Evolutionary conservation across 2,888 invertebrate genomes (phyloP), one percentile per base, ranked within the genome.

Genomic region (Elysia crispata): DNA sequence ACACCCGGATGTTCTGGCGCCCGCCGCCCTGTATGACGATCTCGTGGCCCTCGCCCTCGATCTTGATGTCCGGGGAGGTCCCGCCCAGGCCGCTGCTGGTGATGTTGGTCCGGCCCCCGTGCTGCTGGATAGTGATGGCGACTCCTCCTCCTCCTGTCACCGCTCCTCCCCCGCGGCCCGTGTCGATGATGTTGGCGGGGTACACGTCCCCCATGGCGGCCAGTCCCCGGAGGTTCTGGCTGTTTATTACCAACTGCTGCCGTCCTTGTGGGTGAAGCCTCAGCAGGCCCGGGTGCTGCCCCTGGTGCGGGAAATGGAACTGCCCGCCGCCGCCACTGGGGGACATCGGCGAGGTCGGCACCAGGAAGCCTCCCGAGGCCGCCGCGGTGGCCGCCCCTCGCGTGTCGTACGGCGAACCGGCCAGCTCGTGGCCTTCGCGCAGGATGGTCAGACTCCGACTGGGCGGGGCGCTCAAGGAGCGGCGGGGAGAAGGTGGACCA

Each of bases 381-480:
- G 60, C 60, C 41, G 41, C 41, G n/a, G n/a, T n/a, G n/a, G n/a
- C n/a, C n/a, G n/a, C n/a, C n/a, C n/a, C 18, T 57, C 77, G 33
- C n/a, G 54, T 62, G n/a, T 78, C 78, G 60, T 60, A 20, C 18
- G 73, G 79, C 67, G 57, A 41, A 11, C 70, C 69, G 1, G 79
- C 79, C 50, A 79, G 66, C 25, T 79, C 79, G 50, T 79, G 79
- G 0, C 79, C 79, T 67, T 79, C 79, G 28, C 79, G 64, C 50
- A 79, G 50, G 20, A 79, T 79, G 41, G 79, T 74, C 20, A 79
- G 67, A 67, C 79, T 79, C 15, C 79, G 74, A 67, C 31, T 79
- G 28, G 33, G 54, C 30, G 79, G 75, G 3, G 41, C 25, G 0
- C 1, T 30, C 73, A 0, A 72, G 28, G 23, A 72, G 72, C 18